Conservation (phyloP, 2,888 invertebrate species). For the Scaptomyza caliginosa region DNA sequence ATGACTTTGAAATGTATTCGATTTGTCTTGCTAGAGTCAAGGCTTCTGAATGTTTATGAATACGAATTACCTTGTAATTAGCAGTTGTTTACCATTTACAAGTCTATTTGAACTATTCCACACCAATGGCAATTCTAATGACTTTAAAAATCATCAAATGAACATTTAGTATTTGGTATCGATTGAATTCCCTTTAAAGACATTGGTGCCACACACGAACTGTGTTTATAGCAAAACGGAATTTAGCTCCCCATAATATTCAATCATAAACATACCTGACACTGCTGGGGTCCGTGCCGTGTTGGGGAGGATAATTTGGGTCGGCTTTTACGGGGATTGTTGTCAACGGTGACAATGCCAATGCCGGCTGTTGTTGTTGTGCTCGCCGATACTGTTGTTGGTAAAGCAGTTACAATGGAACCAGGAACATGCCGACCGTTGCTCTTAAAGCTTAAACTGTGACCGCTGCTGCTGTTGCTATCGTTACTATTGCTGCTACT, state of each 20-base stretch:
- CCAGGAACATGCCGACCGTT: conserved; percentile 67
- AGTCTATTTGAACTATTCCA: no score
- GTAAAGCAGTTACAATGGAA: conserved; percentile 22
- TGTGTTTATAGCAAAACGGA: no score
- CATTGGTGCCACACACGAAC: no score
- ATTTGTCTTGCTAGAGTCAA: no score
- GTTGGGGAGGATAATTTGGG: conserved; percentile 95
- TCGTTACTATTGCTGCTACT: conserved; percentile 57
- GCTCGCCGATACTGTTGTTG: conserved; percentile 50
- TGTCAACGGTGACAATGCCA: conserved; percentile 66
- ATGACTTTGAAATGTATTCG: no score
- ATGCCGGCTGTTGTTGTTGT: conserved; percentile 62
- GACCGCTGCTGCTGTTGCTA: conserved; percentile 68
- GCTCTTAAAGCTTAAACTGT: conserved; percentile 67
- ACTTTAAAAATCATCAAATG: neutral
- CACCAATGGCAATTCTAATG: no score
- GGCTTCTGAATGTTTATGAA: no score
- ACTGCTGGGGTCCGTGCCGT: conserved; percentile 95
- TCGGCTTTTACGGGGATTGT: conserved; percentile 87
- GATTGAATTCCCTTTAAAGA: neutral
- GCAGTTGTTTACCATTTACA: no score
- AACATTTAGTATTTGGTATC: neutral
- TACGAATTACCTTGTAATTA: no score
- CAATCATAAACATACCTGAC: conserved; percentile 88
- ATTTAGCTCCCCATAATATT: conserved; percentile 4